Evolutionary conservation across 35 echinoderm and acorn worm genomes (phyloP).

Genomic region (Ophiothrix spiculata): DNA sequence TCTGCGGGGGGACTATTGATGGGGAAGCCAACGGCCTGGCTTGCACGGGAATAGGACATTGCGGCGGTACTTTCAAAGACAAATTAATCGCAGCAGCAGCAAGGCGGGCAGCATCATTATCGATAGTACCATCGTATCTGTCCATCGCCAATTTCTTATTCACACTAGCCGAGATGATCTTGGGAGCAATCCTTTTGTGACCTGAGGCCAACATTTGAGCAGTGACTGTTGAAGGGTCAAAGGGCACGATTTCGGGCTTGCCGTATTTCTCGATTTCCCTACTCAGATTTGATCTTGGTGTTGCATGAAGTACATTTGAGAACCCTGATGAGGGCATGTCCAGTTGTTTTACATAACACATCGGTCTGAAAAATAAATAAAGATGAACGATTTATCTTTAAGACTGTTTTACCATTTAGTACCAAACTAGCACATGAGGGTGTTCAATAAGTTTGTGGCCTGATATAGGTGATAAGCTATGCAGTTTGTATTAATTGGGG

Average conservation of each 20-base stretch:
- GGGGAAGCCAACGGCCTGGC: background rate
- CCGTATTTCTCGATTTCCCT: conserved; percentile 72
- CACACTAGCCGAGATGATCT: conserved; percentile 61
- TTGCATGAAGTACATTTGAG: conserved; percentile 15
- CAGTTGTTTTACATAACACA: conserved; percentile 88
- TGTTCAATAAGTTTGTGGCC: no score
- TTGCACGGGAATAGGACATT: conserved; percentile 49
- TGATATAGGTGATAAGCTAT: no score
- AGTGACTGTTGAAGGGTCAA: conserved; percentile 52
- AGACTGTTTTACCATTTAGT: no score
- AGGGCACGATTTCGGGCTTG: conserved; percentile 43
- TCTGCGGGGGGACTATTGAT: conserved; percentile 2
- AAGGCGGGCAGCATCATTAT: conserved; percentile 66
- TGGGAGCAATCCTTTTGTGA: conserved; percentile 94
- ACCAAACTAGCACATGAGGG: no score
- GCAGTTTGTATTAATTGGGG: no score
- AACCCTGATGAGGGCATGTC: conserved; percentile 48
- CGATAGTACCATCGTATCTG: conserved; percentile 64
- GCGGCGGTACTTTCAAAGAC: conserved; percentile 67
- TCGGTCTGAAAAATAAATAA: conserved; percentile 51
- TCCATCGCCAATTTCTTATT: conserved; percentile 62
- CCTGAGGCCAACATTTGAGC: conserved; percentile 38
- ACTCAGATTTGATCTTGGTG: conserved; percentile 52
- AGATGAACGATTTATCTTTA: no score
- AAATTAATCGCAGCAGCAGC: conserved; percentile 92